Conservation (phyloP, 2,113 vertebrate genomes). For the Ctenodactylus gundi region DNA sequence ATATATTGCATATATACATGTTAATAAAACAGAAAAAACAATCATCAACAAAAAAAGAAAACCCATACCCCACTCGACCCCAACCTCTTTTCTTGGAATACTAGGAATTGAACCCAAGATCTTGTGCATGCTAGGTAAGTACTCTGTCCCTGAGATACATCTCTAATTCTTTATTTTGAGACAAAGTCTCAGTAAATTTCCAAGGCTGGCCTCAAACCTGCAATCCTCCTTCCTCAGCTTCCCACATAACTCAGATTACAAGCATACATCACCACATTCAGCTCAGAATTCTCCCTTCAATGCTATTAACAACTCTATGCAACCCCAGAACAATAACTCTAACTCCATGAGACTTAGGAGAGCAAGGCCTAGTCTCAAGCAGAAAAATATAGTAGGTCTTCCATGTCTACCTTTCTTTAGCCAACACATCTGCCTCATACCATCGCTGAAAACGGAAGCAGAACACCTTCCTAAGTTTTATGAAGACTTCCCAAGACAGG, state of each 20-base stretch:
- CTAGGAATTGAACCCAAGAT: no score
- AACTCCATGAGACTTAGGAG: background rate
- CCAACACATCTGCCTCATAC: background rate
- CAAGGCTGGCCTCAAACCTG: no score
- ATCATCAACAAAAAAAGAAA: no score
- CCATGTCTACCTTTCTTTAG: background rate
- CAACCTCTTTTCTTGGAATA: no score
- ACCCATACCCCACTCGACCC: no score
- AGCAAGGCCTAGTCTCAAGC: conserved; percentile 7
- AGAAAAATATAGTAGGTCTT: conserved; percentile 2
- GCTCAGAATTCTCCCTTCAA: background rate
- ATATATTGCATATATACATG: no score
- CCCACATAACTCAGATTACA: background rate
- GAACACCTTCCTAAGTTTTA: conserved; percentile 20
- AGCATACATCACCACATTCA: background rate
- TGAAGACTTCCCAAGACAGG: background rate
- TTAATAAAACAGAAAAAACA: no score
- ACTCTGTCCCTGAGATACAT: background rate
- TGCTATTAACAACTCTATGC: conserved; percentile 24
- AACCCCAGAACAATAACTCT: conserved; percentile 31
- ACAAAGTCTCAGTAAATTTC: no score
- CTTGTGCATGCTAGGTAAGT: no score
- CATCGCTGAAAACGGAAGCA: background rate
- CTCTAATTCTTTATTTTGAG: no score
- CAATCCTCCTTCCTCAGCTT: no score